Conservation (phyloP, 1,140 invertebrate genomes). For the Halyomorpha halys region DNA sequence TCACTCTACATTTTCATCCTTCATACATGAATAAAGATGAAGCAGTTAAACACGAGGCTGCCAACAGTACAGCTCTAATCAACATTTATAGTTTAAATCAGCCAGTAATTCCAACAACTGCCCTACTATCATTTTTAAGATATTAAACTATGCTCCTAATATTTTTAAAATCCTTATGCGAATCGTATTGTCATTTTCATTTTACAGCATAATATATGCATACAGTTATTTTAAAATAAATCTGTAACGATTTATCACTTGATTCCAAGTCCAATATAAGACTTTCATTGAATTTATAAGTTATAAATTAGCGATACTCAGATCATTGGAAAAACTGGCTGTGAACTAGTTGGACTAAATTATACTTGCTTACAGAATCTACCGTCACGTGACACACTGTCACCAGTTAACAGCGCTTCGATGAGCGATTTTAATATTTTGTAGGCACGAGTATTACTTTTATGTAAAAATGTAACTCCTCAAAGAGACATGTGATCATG, state of each 20-base stretch:
- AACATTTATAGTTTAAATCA: not conserved
- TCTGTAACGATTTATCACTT: constrained; percentile 4
- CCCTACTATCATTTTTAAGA: not conserved
- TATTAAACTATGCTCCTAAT: constrained; percentile 16
- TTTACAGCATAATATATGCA: constrained; percentile 16
- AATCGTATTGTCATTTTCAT: constrained; percentile 17
- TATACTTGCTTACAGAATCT: constrained; percentile 18
- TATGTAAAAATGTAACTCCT: constrained; percentile 3
- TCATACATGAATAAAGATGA: too few relatives aligned
- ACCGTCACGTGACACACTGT: constrained; percentile 7
- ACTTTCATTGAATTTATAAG: not conserved
- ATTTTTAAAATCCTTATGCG: constrained; percentile 7
- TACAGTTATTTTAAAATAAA: constrained; percentile 7
- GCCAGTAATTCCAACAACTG: constrained; percentile 17
- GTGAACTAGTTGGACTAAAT: constrained; percentile 10
- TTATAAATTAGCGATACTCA: constrained; percentile 1
- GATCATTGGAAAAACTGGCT: constrained; percentile 19
- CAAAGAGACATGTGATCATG: constrained; percentile 17
- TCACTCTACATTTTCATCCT: too few relatives aligned
- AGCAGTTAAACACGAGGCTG: too few relatives aligned
- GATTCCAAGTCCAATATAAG: constrained; percentile 2
- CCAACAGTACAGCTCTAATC: not conserved
- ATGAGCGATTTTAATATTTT: constrained; percentile 31
- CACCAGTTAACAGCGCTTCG: constrained; percentile 30
- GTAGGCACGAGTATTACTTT: constrained; percentile 31